phyloP scores from a whole-genome alignment of 2,113 vertebrate species.

The Phrynosoma blainvillii region DNA sequence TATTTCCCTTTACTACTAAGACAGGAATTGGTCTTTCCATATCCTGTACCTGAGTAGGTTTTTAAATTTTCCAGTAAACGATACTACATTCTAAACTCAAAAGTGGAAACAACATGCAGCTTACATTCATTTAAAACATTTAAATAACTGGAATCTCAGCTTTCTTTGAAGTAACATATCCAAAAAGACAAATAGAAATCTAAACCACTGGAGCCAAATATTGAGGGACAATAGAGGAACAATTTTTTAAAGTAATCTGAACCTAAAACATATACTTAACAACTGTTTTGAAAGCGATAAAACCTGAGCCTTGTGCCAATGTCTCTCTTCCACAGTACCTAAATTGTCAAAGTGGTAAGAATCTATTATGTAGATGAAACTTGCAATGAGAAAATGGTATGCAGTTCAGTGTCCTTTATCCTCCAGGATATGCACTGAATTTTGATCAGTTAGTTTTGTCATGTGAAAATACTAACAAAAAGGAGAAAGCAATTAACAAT shows the following conservation, averaged over 20 bases:
- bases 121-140: conserved; percentile 50
- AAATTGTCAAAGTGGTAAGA: conserved; percentile 50
- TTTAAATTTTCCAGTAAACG: conserved; percentile 53
- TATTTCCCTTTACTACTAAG: neutral
- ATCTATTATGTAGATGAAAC: conserved; percentile 41
- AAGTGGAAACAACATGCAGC: conserved; percentile 54
- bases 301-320: conserved; percentile 35
- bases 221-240: conserved; percentile 19
- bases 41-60: conserved; percentile 28
- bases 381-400: conserved; percentile 51
- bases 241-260: neutral
- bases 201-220: conserved; percentile 6
- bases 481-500: conserved; percentile 57
- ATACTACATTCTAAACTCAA: neutral
- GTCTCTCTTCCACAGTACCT: conserved; percentile 19
- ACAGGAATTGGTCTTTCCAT: neutral
- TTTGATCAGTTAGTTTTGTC: conserved; percentile 52
- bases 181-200: neutral
- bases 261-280: conserved; percentile 37
- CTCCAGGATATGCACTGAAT: conserved; percentile 68
- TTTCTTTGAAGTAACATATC: neutral
- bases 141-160: conserved; percentile 23
- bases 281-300: conserved; percentile 26
- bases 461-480: conserved; percentile 74
- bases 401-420: conserved; percentile 59